phyloP scores from a whole-genome alignment of 1,140 invertebrate species.

The Rhizoglyphus robini region DNA sequence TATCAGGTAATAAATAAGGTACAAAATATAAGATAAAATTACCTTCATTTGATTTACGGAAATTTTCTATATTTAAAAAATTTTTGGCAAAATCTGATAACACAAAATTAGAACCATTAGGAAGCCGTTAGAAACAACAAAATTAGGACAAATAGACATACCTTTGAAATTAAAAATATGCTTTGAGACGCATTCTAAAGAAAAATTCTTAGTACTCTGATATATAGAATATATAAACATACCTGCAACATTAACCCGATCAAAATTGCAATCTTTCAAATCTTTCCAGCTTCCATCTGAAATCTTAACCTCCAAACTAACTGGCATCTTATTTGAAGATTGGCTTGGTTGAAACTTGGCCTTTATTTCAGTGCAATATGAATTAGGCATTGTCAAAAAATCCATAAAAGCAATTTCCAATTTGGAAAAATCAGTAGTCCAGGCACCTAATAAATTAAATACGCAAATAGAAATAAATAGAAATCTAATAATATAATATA shows the following conservation, averaged over 20 bases:
- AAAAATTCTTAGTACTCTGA: too few relatives aligned
- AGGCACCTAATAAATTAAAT: neutral
- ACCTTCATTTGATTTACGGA: too few relatives aligned
- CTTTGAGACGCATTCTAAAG: neutral
- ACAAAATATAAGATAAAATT: too few relatives aligned
- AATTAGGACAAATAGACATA: neutral
- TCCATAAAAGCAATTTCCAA: neutral
- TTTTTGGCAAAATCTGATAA: too few relatives aligned
- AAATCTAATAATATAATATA: neutral
- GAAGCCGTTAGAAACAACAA: neutral
- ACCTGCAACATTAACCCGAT: too few relatives aligned
- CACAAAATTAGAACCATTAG: too few relatives aligned
- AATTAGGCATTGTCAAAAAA: neutral
- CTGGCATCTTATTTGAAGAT: neutral
- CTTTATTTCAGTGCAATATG: neutral
- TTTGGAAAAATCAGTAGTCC: neutral
- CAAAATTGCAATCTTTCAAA: neutral
- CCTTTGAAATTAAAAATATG: neutral
- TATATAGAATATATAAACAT: too few relatives aligned
- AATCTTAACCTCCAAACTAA: neutral
- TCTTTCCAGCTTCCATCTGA: neutral
- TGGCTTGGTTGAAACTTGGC: neutral
- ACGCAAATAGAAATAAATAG: neutral
- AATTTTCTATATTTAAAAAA: too few relatives aligned
- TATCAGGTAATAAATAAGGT: too few relatives aligned